A percentile compares a stretch with the other conserved stretches of the same genome.
Conservation (phyloP, 2,888 invertebrate genomes). For the Muscina levida region DNA sequence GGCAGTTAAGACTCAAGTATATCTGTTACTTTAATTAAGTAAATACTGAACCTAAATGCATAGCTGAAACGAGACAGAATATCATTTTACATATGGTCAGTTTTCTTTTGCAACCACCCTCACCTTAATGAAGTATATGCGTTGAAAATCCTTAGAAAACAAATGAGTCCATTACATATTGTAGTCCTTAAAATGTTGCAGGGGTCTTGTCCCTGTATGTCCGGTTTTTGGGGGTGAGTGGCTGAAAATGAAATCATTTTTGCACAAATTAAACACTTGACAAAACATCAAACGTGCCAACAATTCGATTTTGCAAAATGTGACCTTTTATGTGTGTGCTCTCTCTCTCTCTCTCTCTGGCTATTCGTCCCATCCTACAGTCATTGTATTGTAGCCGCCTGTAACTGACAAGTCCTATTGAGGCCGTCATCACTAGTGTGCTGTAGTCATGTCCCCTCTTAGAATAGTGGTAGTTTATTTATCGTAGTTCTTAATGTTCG, state of each 20-base stretch:
- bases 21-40: too few species aligned
- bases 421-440: too few species aligned
- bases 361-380: too few species aligned
- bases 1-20: too few species aligned
- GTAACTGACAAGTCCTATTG: background rate
- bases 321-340: background rate
- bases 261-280: conserved; percentile 60
- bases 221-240: background rate
- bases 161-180: background rate
- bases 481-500: too few species aligned
- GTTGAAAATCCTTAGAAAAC: background rate
- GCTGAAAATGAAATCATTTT: conserved; percentile 35
- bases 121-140: background rate
- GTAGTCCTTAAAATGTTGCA: background rate
- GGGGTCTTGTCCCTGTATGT: background rate
- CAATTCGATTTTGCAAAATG: background rate
- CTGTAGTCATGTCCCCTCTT: too few species aligned
- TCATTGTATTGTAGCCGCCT: background rate
- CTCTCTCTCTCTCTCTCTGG: too few species aligned
- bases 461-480: too few species aligned
- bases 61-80: too few species aligned
- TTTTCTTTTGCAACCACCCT: too few species aligned
- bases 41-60: too few species aligned
- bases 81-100: too few species aligned
- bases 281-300: conserved; percentile 47